These are phyloP conservation scores for Lutjanus argentimaculatus DNA, from an alignment of 2,797 vertebrate genomes.

Conservation along the genomic window DNA sequence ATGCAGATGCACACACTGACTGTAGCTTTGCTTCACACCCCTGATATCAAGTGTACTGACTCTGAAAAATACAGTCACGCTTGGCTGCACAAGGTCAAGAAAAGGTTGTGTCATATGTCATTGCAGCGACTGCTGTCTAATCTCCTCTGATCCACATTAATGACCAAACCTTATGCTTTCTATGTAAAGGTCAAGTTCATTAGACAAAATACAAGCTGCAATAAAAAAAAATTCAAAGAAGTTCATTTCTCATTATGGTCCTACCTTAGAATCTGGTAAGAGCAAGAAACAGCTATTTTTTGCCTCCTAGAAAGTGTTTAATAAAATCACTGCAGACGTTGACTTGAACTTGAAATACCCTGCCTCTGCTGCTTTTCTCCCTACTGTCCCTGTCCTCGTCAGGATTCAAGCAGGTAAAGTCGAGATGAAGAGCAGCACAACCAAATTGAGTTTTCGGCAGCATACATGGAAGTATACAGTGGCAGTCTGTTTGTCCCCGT, in stretches of 20 bases:
- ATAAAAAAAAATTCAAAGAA: conserved; percentile 21
- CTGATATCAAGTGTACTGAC: conserved; percentile 33
- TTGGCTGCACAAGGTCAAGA: conserved; percentile 61
- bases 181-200: conserved; percentile 61
- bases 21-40: conserved; percentile 13
- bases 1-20: conserved; percentile 21
- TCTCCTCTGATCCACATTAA: conserved; percentile 58
- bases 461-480: conserved; percentile 65
- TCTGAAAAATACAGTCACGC: conserved; percentile 55
- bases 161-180: conserved; percentile 37
- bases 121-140: conserved; percentile 42
- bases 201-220: conserved; percentile 29
- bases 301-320: conserved; percentile 17
- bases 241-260: conserved; percentile 30
- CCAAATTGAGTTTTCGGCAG: conserved; percentile 65
- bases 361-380: conserved; percentile 36
- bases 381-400: conserved; percentile 43
- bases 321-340: conserved; percentile 33
- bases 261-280: not conserved
- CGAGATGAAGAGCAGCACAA: conserved; percentile 54
- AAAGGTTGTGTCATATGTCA: conserved; percentile 65
- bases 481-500: conserved; percentile 75
- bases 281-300: conserved; percentile 20
- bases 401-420: conserved; percentile 65
- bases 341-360: conserved; percentile 54